Evolutionary conservation across 2,797 vertebrate species (phyloP).

Genomic region (Urocyon cinereoargenteus): DNA sequence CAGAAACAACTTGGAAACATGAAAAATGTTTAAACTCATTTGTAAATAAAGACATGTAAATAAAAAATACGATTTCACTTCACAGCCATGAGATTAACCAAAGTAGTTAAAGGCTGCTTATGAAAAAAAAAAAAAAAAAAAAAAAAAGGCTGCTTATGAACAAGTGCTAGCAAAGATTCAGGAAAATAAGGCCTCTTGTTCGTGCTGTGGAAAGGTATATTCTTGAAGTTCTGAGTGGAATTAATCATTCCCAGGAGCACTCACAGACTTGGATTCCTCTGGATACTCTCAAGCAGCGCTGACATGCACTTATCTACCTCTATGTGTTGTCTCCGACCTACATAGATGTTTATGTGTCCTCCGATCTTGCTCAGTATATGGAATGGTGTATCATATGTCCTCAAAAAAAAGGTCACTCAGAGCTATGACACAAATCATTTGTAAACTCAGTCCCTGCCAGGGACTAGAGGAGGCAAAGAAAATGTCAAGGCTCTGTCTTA

Average conservation of each 20-base stretch:
- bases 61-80: slow-evolving; percentile 35
- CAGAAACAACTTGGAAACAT: neutral
- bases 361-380: neutral
- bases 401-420: slow-evolving; percentile 36
- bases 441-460: neutral
- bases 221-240: neutral
- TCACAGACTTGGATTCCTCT: neutral
- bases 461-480: neutral
- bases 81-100: neutral
- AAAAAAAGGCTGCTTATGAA: neutral
- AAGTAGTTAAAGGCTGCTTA: neutral
- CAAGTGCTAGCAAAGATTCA: neutral
- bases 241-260: neutral
- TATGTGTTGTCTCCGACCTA: neutral
- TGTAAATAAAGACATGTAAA: neutral
- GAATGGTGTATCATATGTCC: neutral
- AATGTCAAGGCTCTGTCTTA: neutral
- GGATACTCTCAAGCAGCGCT: neutral
- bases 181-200: neutral
- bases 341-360: neutral
- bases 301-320: neutral
- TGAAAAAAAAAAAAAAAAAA: too few relatives aligned
- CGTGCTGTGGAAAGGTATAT: neutral
- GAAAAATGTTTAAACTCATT: neutral
- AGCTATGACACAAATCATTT: neutral